Base-by-base conservation (phyloP, 2,888 invertebrate genomes). In the Drosophila longiperda region DNA sequence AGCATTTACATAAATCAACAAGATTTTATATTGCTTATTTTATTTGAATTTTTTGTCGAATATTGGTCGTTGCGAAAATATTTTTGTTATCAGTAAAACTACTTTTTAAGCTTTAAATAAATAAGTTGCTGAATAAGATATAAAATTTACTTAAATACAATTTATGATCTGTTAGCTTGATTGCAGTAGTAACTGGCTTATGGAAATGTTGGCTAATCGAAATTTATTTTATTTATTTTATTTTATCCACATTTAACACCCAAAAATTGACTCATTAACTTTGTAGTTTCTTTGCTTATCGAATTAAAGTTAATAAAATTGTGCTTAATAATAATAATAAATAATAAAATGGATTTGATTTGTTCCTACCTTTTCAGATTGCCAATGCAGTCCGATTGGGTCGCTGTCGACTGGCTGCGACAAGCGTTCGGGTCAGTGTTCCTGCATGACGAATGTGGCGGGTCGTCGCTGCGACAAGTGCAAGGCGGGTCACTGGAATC, bases 401-500 rank as follows among this genome's bases (percentile, higher is more conserved):
- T 95, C 97, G 5, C 94, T 95, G 80, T 94, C 95, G 76, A 94
- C 94, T 71, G 95, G 95, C 33, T 97, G 97, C 89, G 96, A 97
- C 91, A 96, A 96, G 81, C 95, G 95, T 36, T 95, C 95, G 9
- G 97, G 97, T 0, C 96, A 97, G 90, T 97, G 97, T 89, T 94
- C 95, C 61, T 97, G 97, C 92, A 95, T 95, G 80, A 93, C 95
- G 26, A 95, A 96, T 89, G 96, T 96, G 78, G 94, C 94, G 12
- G 97, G 97, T 48, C 93, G 95, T 61, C 95, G 96, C 54, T 97
- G 97, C 89, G 95, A 96, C 87, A 95, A 94, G 65, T 97, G 97
- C 90, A 94, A 96, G 95, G 94, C 94, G 79, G 96, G 96, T 11
- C 96, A 95, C 93, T 97, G 97, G 96, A 97, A 97, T 75, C 92